Base-by-base conservation (phyloP, 2,888 invertebrate genomes). In the Chorisops tibialis region DNA sequence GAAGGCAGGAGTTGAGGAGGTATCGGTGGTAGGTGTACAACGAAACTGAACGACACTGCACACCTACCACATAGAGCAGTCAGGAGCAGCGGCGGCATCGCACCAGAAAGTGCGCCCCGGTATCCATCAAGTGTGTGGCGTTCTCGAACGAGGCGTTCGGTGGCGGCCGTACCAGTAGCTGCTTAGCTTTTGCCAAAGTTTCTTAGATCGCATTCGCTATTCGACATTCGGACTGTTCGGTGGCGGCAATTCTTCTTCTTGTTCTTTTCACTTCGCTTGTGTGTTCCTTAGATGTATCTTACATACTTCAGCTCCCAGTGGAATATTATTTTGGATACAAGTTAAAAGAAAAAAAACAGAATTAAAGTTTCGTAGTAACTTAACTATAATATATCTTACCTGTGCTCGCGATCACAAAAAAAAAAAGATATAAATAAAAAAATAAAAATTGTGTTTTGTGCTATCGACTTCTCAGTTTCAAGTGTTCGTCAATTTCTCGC, bases 171-270 rank as follows among this genome's bases (percentile, higher is more conserved):
- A 54, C 30, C 56, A 56, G 56, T 51, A 49, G 48, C 43, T 54
- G 41, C 56, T 41, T 60, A 56, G 63, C 63, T 64, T 58, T 58
- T 22, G 58, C 47, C 38, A 50, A 51, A 61, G 58, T 51, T 61
- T 51, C 35, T 24, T 30, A 56, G 56, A 16, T 56, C 54, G 51
- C 64, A 64, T 64, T 64, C 61, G 61, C 43, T 52, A 51, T 52
- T 61, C 18, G 64, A 61, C 64, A 41, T 19, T 59, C 59, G 61
- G 59, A 52, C 59, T 35, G 61, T 52, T 51, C 45, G 59, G 64
- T 18, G 51, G 61, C 52, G 38, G 38, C 45, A 6, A 18, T 43
- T 11, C 19, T 43, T 43, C 43, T 43, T 43, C 9, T 4, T n/a
- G n/a, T 16, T n/a, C 12, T n/a, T 1, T 12, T 6, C n/a, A 9